phyloP scores from a whole-genome alignment of 1,140 invertebrate genomes.

The Schlechtendalia chinensis region DNA sequence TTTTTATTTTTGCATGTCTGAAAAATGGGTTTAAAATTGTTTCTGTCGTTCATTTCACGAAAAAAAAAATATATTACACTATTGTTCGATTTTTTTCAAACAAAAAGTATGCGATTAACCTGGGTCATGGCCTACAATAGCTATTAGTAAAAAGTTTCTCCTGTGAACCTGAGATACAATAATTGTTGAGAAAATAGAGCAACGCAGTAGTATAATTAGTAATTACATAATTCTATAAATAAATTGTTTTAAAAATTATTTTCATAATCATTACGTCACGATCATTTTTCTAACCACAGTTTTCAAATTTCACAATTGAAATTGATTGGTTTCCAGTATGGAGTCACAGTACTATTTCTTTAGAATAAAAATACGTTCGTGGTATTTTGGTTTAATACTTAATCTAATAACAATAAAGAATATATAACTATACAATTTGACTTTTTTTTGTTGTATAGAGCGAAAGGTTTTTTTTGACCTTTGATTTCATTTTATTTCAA shows the following conservation, averaged over 20 bases:
- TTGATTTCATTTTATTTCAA: not conserved
- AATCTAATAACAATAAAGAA: not conserved
- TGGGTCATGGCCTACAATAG: no score
- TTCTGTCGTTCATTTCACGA: no score
- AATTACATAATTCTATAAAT: conserved; percentile 25
- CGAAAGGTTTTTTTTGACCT: not conserved
- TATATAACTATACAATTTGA: not conserved
- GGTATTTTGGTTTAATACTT: not conserved
- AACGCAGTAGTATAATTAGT: not conserved
- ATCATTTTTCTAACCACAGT: conserved; percentile 30
- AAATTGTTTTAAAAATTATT: conserved; percentile 17
- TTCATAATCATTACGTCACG: not conserved
- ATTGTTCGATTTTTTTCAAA: no score
- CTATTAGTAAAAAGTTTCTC: no score
- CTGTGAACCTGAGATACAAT: not conserved
- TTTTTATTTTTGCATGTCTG: no score
- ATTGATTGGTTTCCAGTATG: not conserved
- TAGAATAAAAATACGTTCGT: not conserved
- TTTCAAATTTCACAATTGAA: not conserved
- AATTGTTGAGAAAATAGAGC: conserved; percentile 32
- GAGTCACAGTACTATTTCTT: not conserved
- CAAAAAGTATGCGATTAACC: no score
- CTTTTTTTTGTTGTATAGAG: no score
- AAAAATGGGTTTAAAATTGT: no score
- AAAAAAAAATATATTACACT: no score